These are phyloP conservation scores for Oscheius onirici DNA, from an alignment of 2,888 invertebrate genomes.

Conservation along the genomic window DNA sequence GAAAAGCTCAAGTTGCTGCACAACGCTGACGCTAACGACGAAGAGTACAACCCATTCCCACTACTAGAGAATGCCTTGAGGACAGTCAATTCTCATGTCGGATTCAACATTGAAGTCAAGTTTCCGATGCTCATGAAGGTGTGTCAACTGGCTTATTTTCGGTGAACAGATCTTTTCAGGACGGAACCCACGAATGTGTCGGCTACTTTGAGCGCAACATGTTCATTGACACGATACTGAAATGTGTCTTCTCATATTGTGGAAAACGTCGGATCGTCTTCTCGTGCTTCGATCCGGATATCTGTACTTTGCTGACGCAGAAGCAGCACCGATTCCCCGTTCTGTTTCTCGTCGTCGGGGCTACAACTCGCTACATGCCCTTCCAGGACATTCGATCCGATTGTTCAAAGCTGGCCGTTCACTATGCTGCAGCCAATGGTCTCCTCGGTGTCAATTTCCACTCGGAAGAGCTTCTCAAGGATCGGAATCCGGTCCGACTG, in stretches of 20 bases:
- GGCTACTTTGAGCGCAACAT: slow-evolving; percentile 83
- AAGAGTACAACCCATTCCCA: slow-evolving; percentile 81
- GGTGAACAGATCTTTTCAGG: slow-evolving; percentile 71
- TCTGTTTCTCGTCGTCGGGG: slow-evolving; percentile 88
- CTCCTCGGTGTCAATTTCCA: slow-evolving; percentile 85
- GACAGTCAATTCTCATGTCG: slow-evolving; percentile 84
- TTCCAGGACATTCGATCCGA: slow-evolving; percentile 58
- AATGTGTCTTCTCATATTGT: slow-evolving; percentile 83
- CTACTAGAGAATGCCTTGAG: slow-evolving; percentile 85
- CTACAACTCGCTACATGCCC: slow-evolving; percentile 78
- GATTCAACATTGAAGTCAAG: slow-evolving; percentile 96
- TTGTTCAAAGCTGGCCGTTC: slow-evolving; percentile 60
- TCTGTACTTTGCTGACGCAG: slow-evolving; percentile 87
- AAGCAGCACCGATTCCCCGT: slow-evolving; percentile 98
- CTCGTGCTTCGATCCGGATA: slow-evolving; percentile 94
- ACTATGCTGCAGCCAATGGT: slow-evolving; percentile 64
- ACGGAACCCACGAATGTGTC: slow-evolving; percentile 70
- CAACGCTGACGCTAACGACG: slow-evolving; percentile 20
- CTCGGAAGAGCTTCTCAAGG: slow-evolving; percentile 82
- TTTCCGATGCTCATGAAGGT: slow-evolving; percentile 83
- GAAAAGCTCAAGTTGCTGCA: background rate
- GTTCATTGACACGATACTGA: slow-evolving; percentile 87
- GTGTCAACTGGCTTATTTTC: too few species aligned
- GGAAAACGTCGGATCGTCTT: slow-evolving; percentile 88
- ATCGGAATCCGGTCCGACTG: slow-evolving; percentile 47